Percentiles rank a stretch among this genome's conserved stretches.
These are phyloP conservation scores for Nebria salina DNA, from an alignment of 2,888 invertebrate genomes.

Conservation along the genomic window DNA sequence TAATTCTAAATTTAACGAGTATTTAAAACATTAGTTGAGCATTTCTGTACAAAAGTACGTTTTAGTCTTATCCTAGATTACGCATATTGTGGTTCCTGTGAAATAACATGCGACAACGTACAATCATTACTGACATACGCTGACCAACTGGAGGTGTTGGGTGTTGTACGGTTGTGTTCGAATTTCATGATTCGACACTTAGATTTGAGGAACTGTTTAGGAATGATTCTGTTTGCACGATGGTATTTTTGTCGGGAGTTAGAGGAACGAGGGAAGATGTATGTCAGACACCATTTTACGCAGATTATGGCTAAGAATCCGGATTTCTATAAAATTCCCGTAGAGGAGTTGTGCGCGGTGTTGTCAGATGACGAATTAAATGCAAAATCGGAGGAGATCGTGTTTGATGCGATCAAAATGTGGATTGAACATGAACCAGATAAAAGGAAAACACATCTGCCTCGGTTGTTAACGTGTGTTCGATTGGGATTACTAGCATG, in stretches of 20 bases:
- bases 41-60: not conserved
- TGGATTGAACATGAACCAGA: conserved; percentile 74
- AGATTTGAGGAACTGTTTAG: conserved; percentile 75
- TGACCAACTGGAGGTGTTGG: conserved; percentile 78
- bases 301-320: conserved; percentile 70
- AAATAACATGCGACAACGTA: conserved; percentile 73
- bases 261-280: conserved; percentile 66
- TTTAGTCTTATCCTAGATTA: conserved; percentile 74
- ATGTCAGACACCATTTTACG: conserved; percentile 38
- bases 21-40: not conserved
- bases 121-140: conserved; percentile 75
- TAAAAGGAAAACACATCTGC: conserved; percentile 66
- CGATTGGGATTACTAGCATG: conserved; percentile 71
- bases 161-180: conserved; percentile 77
- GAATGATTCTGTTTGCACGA: conserved; percentile 75
- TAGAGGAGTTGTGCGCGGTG: conserved; percentile 71
- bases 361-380: conserved; percentile 78
- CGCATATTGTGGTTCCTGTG: conserved; percentile 77
- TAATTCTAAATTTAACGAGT: too few species aligned
- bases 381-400: conserved; percentile 76
- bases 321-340: conserved; percentile 71
- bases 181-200: conserved; percentile 72
- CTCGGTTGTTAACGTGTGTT: conserved; percentile 71
- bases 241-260: conserved; percentile 76
- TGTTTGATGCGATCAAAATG: conserved; percentile 76